Evolutionary conservation across 2,888 invertebrate species (phyloP), one percentile per base, ranked within the genome.

Genomic region (Steinernema hermaphroditum): DNA sequence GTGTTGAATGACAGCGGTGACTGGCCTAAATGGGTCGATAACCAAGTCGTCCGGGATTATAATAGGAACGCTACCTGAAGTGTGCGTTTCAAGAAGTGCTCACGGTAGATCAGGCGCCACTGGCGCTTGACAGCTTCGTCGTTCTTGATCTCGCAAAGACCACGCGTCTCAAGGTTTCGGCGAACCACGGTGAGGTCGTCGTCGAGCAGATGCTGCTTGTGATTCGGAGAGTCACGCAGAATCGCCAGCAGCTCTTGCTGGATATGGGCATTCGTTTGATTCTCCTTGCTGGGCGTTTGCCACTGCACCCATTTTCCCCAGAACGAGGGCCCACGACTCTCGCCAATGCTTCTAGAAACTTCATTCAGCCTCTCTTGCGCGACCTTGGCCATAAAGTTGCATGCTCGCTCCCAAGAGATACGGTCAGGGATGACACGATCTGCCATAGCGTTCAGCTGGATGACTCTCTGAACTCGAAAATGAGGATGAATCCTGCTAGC

Each of bases 181-280:
- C 93, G 88, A 9, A 96, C 92, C 0, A 96, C 92, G 1, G 94
- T 95, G 76, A 97, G 87, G 89, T 97, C 97, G 87, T 97, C 97
- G 81, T 92, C 83, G 2, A 86, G 84, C 72, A 89, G 79, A 12
- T 82, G 77, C 22, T 88, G 85, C 68, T 85, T 86, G 77, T 88
- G 88, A 41, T 87, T 87, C 16, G 82, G 82, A 75, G 85, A 79
- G 8, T 76, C 72, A 1, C 54, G 27, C 22, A 85, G 72, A 50
- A 85, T 80, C 14, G 76, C 68, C 29, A 75, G 73, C 34, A 86
- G 76, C 62, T 98, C 96, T 2, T 88, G 89, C 83, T 93, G 92
- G 0, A 95, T 92, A 27, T 91, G 90, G 8, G 90, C 89, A 14
- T 93, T 90, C 62, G 91, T 91, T 4, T 88, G 87, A 88, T 98